Base-by-base conservation (phyloP, 2,113 vertebrate species). In the Thermophis baileyi region DNA sequence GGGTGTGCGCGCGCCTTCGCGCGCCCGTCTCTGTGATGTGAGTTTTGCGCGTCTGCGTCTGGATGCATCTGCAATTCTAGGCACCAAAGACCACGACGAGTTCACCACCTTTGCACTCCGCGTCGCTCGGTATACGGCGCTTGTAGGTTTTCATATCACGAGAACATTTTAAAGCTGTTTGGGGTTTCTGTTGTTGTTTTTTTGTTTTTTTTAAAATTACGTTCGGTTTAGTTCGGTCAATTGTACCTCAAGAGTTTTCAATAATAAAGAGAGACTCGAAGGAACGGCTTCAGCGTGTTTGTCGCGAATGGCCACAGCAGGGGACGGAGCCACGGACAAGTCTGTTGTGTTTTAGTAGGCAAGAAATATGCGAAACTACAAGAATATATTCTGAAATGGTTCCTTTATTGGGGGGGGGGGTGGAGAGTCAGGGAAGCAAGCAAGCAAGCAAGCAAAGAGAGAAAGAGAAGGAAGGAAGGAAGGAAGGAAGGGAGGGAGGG, bases 71-170 rank as follows among this genome's bases (percentile, higher is more conserved):
- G 5, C 88, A 87, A 91, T 93, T 94, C 92, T 89, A 93, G 94
- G 94, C 94, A 95, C 96, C 95, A 95, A 97, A 97, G 97, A 97
- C 95, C 97, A 93, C 11, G 95, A 88, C 1, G 16, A 16, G n/a
- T 40, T 94, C 96, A 60, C 91, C 95, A 94, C 94, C 94, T 95
- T 95, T 91, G 96, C 96, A 95, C 96, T 95, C 92, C 50, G 40
- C 10, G 93, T 96, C 74, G 94, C 93, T 85, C 60, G 1, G 93
- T 96, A 96, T 95, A 96, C 94, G 94, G 95, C 95, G 96, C 96
- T 96, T 96, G 96, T 97, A 97, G 97, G 92, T 96, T 96, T 25
- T 96, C 96, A 96, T 97, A 96, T 93, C 8, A 94, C 96, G 94
- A 96, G 35, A 95, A 93, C 44, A 92, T 94, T 94, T 91, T 81